phyloP scores from a whole-genome alignment of 2,888 invertebrate genomes.

The Ferrisia virgata region DNA sequence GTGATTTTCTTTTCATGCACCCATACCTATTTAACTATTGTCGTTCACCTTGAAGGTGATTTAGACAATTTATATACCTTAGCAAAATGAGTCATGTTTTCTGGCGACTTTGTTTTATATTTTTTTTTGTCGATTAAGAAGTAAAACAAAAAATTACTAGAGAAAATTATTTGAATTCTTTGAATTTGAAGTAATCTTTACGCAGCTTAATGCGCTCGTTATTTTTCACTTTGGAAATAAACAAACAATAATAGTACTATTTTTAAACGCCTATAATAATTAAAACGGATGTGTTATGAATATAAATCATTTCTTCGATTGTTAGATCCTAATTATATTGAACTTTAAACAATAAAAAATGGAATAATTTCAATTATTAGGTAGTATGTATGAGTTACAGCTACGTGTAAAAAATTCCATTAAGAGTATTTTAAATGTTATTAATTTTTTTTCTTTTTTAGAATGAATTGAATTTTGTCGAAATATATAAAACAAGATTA shows the following conservation, averaged over 20 bases:
- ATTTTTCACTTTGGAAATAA: not conserved
- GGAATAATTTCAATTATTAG: not conserved
- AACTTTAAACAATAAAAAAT: not conserved
- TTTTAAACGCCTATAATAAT: not conserved
- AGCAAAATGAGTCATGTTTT: not conserved
- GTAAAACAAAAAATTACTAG: not conserved
- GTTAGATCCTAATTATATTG: not conserved
- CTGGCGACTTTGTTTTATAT: not conserved
- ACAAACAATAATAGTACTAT: too few relatives aligned
- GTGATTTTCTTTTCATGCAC: not conserved
- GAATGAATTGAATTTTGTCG: slow-evolving; percentile 71
- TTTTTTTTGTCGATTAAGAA: not conserved
- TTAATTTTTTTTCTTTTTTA: slow-evolving; percentile 51
- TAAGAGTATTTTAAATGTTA: not conserved
- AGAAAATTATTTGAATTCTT: not conserved
- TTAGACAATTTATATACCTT: not conserved
- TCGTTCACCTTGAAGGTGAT: not conserved
- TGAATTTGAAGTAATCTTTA: not conserved
- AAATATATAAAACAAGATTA: slow-evolving; percentile 69
- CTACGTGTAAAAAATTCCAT: not conserved
- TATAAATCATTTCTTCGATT: not conserved
- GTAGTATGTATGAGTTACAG: not conserved
- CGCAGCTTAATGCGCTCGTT: not conserved
- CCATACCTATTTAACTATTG: not conserved
- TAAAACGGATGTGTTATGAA: not conserved